Percentiles rank a stretch among this genome's conserved stretches.
phyloP scores from a whole-genome alignment of 2,113 vertebrate genomes.

The Canis aureus region DNA sequence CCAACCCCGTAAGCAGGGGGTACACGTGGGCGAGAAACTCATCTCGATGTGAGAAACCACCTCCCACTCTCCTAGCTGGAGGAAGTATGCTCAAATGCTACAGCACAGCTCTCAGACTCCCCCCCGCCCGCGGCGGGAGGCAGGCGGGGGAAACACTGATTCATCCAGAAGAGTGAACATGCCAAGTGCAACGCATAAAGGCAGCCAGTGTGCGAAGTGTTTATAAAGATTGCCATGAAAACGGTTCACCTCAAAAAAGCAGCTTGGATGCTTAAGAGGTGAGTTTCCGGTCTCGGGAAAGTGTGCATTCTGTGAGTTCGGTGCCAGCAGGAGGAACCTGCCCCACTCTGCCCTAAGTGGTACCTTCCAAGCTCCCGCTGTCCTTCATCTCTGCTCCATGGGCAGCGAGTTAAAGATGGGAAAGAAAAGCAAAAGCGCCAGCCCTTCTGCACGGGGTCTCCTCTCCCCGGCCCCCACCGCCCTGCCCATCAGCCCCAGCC shows the following conservation, averaged over 20 bases:
- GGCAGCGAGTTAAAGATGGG: background rate
- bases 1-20: background rate
- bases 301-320: fast-evolving
- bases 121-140: background rate
- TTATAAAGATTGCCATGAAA: too few species aligned
- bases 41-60: background rate
- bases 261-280: background rate
- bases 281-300: background rate
- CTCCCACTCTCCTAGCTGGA: background rate
- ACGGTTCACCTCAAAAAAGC: background rate
- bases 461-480: background rate
- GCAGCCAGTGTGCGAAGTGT: too few species aligned
- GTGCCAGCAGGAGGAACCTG: background rate
- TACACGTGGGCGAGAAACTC: background rate
- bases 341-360: background rate
- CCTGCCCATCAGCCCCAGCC: too few species aligned
- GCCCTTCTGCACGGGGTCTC: fast-evolving
- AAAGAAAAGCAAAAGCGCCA: background rate
- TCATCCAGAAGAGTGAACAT: background rate
- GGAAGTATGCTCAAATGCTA: background rate
- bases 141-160: background rate
- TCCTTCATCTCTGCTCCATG: background rate
- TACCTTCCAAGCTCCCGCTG: background rate
- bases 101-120: background rate
- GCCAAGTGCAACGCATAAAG: background rate